Evolutionary conservation across 2,113 vertebrate genomes (phyloP), one percentile per base, ranked within the genome.

Genomic region (Irena cyanogastra): DNA sequence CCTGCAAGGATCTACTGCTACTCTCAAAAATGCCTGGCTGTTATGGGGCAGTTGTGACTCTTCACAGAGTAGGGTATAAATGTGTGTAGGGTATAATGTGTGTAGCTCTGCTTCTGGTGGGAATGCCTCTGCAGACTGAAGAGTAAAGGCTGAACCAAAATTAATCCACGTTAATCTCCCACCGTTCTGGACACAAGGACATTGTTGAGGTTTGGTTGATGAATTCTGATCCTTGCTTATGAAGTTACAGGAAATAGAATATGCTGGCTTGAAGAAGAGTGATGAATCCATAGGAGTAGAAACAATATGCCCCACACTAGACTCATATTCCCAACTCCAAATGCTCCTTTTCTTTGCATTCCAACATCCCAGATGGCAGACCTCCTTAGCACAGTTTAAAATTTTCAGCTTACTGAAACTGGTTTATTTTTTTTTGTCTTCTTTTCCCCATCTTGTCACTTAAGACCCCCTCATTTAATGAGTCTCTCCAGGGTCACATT

Each of bases 341-440:
- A 76, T 93, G 78, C 75, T 96, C 39, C 50, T 80, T 91, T 65
- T 64, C 49, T 85, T 77, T 87, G 66, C 35, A 37, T 90, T 96
- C 66, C 71, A 83, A 4, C 24, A 83, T 90, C 66, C 82, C 63
- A 95, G 50, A 91, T 95, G 71, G 90, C 54, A 86, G 70, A 70
- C 54, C 68, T 92, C 50, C 86, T 80, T 77, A 91, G 35, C 54
- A 80, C 47, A 74, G 45, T 63, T 76, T 19, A 75, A 75, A 91
- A 61, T 69, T 80, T 95, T 76, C 71, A 74, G 66, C 42, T 87
- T 77, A 41, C 60, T 88, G 63, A 69, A 90, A 77, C 9, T 39
- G 16, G 5, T 78, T 75, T 76, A 4, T 79, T 16, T 54, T 56
- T 37, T 63, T 44, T 49, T 47, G 9, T 61, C 42, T 71, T 85